Evolutionary conservation across 2,113 vertebrate species (phyloP), one percentile per base, ranked within the genome.

Genomic region (Notarius quadriscutis): DNA sequence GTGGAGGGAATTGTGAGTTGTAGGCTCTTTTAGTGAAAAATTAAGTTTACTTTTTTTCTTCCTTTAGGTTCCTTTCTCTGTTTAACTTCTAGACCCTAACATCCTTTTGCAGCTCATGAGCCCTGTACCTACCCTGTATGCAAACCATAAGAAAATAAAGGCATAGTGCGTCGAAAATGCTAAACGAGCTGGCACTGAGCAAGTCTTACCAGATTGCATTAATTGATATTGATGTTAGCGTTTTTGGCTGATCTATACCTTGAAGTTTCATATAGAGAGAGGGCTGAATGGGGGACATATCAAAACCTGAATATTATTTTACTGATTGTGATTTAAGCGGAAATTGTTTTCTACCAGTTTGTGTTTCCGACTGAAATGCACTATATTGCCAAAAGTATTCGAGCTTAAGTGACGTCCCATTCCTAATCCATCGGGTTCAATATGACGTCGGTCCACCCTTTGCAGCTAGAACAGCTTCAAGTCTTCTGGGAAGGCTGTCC

Each of bases 1-100:
- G 87, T 89, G 89, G 89, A 88, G 83, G 87, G 89, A 85, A 81
- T 86, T 90, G 87, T 81, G 63, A 78, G 69, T 81, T 85, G 67
- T 78, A 77, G 79, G 41, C 30, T 78, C 11, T 86, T 83, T 41
- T 90, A 82, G 81, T 74, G 55, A 65, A 67, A 72, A 20, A 4
- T 8, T 71, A 83, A 79, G 60, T 25, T 81, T 81, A 14, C 50
- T 72, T 69, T 81, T 81, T 60, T 81, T 20, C 65, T 71, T 27
- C 53, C 51, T 67, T 67, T 27, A 67, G n/a, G 58, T 20, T 10
- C n/a, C 25, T 78, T n/a, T 53, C 27, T 86, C 27, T 65, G 50
- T 57, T 48, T 65, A 30, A 53, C 69, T 34, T 71, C 51, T 85
- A 63, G 77, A 69, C 81, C 8, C 22, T n/a, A n/a, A 58, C 27